phyloP scores from a whole-genome alignment of 2,888 invertebrate species.

The Eledona agricola region DNA sequence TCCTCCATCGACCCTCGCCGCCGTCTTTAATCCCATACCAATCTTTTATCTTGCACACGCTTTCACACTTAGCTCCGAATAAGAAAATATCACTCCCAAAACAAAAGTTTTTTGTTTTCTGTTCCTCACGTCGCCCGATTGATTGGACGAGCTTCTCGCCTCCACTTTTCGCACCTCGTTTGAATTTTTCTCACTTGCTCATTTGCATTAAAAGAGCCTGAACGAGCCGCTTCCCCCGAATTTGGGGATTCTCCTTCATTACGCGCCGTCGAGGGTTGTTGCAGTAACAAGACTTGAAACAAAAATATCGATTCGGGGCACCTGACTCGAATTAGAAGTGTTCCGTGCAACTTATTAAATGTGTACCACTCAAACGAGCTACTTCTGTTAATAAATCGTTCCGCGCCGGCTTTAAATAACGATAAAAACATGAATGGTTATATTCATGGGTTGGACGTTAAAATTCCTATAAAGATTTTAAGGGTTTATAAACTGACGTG shows the following conservation, averaged over 20 bases:
- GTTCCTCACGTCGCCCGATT: conserved; percentile 3
- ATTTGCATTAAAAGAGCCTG: conserved; percentile 57
- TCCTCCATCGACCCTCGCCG: conserved; percentile 49
- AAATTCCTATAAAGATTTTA: conserved; percentile 36
- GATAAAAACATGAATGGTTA: conserved; percentile 37
- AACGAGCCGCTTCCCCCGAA: conserved; percentile 58
- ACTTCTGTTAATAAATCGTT: conserved; percentile 37
- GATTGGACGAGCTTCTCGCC: no score
- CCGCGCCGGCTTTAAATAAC: conserved; percentile 33
- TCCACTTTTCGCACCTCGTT: no score
- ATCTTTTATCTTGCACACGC: conserved; percentile 63
- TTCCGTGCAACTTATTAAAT: conserved; percentile 15
- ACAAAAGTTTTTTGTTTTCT: conserved; percentile 50
- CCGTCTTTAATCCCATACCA: conserved; percentile 64
- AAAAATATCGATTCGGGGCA: conserved; percentile 44
- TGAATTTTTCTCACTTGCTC: conserved; percentile 51
- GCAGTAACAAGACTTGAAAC: conserved; percentile 55
- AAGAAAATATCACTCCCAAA: conserved; percentile 59
- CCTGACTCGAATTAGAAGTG: conserved; percentile 16
- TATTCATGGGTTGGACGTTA: conserved; percentile 34
- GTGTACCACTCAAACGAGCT: conserved; percentile 19
- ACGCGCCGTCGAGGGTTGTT: conserved; percentile 59
- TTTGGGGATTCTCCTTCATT: conserved; percentile 58
- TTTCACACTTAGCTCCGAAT: conserved; percentile 61
- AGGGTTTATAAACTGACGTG: conserved; percentile 36